Base-by-base conservation (phyloP, 1,140 invertebrate species). In the Episyrphus balteatus region DNA sequence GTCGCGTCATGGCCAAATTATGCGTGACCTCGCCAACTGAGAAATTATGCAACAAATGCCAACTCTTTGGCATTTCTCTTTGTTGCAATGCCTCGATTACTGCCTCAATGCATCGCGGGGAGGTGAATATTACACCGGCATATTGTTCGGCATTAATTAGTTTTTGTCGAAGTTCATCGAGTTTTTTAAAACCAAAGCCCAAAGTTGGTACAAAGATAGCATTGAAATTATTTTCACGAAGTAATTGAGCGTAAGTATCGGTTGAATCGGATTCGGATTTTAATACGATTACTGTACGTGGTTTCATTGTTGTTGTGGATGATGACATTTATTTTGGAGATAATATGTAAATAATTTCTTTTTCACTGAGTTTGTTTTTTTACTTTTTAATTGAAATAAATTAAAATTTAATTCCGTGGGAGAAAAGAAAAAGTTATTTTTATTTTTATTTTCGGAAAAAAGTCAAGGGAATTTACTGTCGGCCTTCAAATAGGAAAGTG, bases 251-350 rank as follows among this genome's bases (percentile, higher is more conserved):
- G 49, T 76, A 76, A 15, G 73, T 66, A 53, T 76, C 74, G 18
- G 71, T 73, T 34, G 73, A 73, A 44, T 75, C 74, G 42, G 73
- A 75, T 51, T 66, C 69, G 50, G 71, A 69, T 65, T 75, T 76
- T 51, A 76, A 74, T 51, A 76, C 61, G 40, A 76, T 69, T 21
- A 75, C 69, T 53, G 71, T 73, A 26, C 62, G 62, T 45, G 21
- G 3, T 26, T 26, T 26, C 21, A 26, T 26, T 26, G 21, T 26
- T 26, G 21, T n/a, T n/a, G n/a, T n/a, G n/a, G n/a, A n/a, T n/a
- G n/a, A 26, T 26, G 21, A 5, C 21, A 26, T 26, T 26, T 8
- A 8, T 26, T 26, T 26, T n/a, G n/a, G n/a, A n/a, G n/a, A n/a
- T n/a, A n/a, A 26, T 26, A 26, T 26, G 21, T 3, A 26, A 26